phyloP scores from a whole-genome alignment of 1,140 invertebrate genomes.

The Drosophila athabasca region DNA sequence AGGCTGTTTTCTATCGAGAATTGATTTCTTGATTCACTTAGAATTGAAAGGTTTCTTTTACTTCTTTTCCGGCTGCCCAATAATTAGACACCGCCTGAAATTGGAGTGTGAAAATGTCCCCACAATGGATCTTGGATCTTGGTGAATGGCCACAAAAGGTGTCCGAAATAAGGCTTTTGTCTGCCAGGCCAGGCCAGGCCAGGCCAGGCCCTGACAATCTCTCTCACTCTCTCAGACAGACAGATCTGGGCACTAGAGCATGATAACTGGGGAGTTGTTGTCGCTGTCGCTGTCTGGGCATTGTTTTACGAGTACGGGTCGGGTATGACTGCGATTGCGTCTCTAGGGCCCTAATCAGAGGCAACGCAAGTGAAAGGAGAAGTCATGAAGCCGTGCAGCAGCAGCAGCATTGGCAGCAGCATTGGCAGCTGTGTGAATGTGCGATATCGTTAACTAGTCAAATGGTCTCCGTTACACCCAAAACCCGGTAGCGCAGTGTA shows the following conservation, averaged over 20 bases:
- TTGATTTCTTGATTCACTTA: constrained; percentile 40
- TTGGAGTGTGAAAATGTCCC: constrained; percentile 77
- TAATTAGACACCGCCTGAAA: constrained; percentile 50
- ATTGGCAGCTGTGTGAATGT: constrained; percentile 4
- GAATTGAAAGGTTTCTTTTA: constrained; percentile 36
- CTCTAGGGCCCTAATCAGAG: constrained; percentile 58
- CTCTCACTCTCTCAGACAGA: constrained; percentile 24
- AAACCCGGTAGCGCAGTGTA: constrained; percentile 76
- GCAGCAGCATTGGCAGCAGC: constrained; percentile 8
- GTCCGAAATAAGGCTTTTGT: constrained; percentile 62
- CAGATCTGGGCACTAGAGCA: constrained; percentile 57
- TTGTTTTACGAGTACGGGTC: constrained; percentile 57
- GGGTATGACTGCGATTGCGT: constrained; percentile 32
- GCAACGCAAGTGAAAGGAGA: constrained; percentile 70
- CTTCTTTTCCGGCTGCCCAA: constrained; percentile 22
- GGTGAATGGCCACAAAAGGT: constrained; percentile 42
- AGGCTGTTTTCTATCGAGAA: constrained; percentile 35
- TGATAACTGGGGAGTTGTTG: constrained; percentile 22
- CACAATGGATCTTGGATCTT: constrained; percentile 52
- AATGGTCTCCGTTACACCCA: constrained; percentile 66
- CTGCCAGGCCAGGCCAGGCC: constrained; percentile 40
- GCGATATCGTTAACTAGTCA: constrained; percentile 74
- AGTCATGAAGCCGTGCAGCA: constrained; percentile 70
- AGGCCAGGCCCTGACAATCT: constrained; percentile 53
- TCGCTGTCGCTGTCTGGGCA: constrained; percentile 33